Evolutionary conservation across 2,888 invertebrate genomes (phyloP), one percentile per base, ranked within the genome.

Genomic region (Athalia cordata): DNA sequence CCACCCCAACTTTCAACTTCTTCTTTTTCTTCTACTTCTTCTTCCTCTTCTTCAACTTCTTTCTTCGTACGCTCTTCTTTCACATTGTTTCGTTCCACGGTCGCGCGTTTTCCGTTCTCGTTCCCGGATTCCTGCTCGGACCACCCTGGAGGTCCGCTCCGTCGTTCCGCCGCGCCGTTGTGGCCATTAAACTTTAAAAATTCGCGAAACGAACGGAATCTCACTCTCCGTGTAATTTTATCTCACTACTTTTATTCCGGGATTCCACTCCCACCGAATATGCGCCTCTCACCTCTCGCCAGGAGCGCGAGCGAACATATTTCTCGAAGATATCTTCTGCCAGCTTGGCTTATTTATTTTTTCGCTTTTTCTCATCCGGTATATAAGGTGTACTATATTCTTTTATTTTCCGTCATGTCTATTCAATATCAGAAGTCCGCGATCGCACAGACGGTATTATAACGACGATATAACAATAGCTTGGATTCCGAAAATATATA

Each of bases 71-170:
- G 29, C 2, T 29, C 29, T 29, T 68, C 45, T 45, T 59, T 9
- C 43, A 72, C 47, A 79, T 77, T 77, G 77, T 79, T 74, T 74
- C 74, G 72, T 67, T 78, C 76, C 15, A 52, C 65, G 9, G 72
- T 72, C 72, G 72, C 72, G 70, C 47, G 70, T 77, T 70, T 29
- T 29, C 2, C 29, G 29, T 29, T 29, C 29, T 64, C 52, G 65
- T 13, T 52, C 55, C 61, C 55, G 74, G 77, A 29, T 29, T 29
- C 74, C 67, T 77, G 61, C 45, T 64, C 29, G 64, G 68, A 47
- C 68, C 67, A 9, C n/a, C 7, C 29, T 29, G 29, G 29, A 29
- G 29, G 29, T 29, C 29, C 29, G 29, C 29, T 29, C 29, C 52
- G 8, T 2, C 29, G 29, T 2, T 29, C 29, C 52, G 8, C 66